phyloP scores from a whole-genome alignment of 2,888 invertebrate genomes.

The Chrysolina americana region DNA sequence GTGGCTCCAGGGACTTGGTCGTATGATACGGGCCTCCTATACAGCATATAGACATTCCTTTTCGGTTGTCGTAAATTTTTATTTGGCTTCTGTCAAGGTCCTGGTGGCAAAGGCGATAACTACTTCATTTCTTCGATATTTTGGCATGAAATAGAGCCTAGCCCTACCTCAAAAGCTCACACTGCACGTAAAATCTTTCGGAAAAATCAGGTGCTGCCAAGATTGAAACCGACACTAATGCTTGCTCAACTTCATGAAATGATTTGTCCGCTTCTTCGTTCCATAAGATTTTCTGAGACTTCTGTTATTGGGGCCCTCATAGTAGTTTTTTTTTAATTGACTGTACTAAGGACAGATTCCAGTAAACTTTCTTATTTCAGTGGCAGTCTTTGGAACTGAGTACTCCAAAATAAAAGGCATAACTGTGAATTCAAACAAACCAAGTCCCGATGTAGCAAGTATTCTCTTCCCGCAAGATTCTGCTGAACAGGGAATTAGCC shows the following conservation, averaged over 20 bases:
- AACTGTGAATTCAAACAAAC: too few species aligned
- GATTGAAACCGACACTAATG: constrained; percentile 49
- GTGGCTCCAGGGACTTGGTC: too few species aligned
- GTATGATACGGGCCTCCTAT: too few species aligned
- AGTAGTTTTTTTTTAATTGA: too few species aligned
- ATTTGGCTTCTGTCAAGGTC: constrained; percentile 23
- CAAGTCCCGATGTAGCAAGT: too few species aligned
- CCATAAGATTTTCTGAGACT: constrained; percentile 48
- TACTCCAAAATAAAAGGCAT: too few species aligned
- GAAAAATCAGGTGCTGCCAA: constrained; percentile 50
- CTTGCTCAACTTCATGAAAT: constrained; percentile 48
- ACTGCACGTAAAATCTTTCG: constrained; percentile 46
- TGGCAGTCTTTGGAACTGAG: too few species aligned
- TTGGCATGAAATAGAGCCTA: constrained; percentile 55
- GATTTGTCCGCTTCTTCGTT: constrained; percentile 41
- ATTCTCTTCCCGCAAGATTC: too few species aligned
- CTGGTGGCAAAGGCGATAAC: constrained; percentile 30
- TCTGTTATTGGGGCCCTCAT: too few species aligned
- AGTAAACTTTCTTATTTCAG: too few species aligned
- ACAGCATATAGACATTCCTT: constrained; percentile 53
- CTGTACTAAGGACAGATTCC: too few species aligned
- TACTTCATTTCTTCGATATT: constrained; percentile 39
- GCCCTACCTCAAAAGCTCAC: constrained; percentile 54
- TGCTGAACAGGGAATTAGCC: background rate
- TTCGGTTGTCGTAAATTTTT: constrained; percentile 49